Evolutionary conservation across 2,888 invertebrate genomes (phyloP), one percentile per base, ranked within the genome.

Genomic region (Tholera decimalis): DNA sequence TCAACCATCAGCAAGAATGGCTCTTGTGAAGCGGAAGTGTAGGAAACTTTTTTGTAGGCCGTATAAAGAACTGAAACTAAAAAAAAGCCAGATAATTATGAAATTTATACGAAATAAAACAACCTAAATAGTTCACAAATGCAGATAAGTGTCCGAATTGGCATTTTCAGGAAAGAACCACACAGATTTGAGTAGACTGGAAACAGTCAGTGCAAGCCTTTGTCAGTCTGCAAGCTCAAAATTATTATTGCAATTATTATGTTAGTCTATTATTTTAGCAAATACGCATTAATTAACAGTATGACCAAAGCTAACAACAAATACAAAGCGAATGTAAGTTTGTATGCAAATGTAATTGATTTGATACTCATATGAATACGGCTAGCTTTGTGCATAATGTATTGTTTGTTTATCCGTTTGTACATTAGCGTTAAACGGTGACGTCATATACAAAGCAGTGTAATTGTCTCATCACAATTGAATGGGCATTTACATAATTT

Each of bases 291-390:
- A 30, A 59, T 79, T 61, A 70, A 44, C 54, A 46, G 33, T 49
- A 49, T 33, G 33, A 5, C 13, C 28, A 43, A 11, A 28, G 37
- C 59, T 59, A 78, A 75, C 61, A 59, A 46, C 61, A 59, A 46
- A 73, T 47, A 61, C 13, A 33, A 53, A 49, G 46, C 53, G 15
- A 59, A 53, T 53, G n/a, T 56, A 43, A 56, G 73, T 72, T 51
- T 47, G 24, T 53, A 79, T 61, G 80, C 60, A 63, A 79, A 79
- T 79, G 37, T 50, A 75, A 79, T 79, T 54, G 70, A 75, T 79
- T 69, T 63, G 50, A 63, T 69, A 57, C 50, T 58, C 53, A 51
- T 60, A 35, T 30, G 43, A 75, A 60, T 46, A 49, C 41, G 30
- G 7, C 39, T 15, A 44, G 46, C 30, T 49, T 47, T 59, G 22